phyloP scores from a whole-genome alignment of 2,888 invertebrate species.

The Luperina nickerlii region DNA sequence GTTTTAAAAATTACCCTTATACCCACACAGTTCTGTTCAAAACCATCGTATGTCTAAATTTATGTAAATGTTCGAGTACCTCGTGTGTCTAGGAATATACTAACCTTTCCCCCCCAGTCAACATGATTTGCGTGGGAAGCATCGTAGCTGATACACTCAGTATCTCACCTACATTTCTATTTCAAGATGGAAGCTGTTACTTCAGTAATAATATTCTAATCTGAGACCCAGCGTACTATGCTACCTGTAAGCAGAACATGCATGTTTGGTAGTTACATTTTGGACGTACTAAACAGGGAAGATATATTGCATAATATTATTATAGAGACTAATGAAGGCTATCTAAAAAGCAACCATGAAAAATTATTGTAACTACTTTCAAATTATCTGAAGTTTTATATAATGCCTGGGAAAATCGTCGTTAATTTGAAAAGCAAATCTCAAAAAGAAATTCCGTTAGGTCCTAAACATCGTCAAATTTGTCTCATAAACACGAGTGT shows the following conservation, averaged over 20 bases:
- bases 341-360: not conserved
- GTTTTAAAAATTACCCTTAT: not conserved
- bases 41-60: conserved; percentile 3
- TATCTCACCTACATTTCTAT: conserved; percentile 44
- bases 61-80: conserved; percentile 15
- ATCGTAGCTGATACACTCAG: conserved; percentile 44
- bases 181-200: conserved; percentile 42
- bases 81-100: conserved; percentile 41
- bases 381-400: not conserved
- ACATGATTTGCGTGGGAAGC: conserved; percentile 61
- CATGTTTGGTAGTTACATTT: not conserved
- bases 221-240: not conserved
- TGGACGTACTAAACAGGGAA: not conserved
- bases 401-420: too few species aligned
- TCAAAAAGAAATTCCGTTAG: not conserved
- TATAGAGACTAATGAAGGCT: too few species aligned
- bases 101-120: conserved; percentile 45
- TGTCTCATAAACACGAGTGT: not conserved
- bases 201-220: conserved; percentile 26
- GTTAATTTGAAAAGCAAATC: not conserved
- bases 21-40: not conserved
- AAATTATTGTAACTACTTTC: not conserved
- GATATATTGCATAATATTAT: not conserved
- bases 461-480: not conserved
- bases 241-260: not conserved